phyloP scores from a whole-genome alignment of 1,140 invertebrate genomes.

The Zaprionus capensis region DNA sequence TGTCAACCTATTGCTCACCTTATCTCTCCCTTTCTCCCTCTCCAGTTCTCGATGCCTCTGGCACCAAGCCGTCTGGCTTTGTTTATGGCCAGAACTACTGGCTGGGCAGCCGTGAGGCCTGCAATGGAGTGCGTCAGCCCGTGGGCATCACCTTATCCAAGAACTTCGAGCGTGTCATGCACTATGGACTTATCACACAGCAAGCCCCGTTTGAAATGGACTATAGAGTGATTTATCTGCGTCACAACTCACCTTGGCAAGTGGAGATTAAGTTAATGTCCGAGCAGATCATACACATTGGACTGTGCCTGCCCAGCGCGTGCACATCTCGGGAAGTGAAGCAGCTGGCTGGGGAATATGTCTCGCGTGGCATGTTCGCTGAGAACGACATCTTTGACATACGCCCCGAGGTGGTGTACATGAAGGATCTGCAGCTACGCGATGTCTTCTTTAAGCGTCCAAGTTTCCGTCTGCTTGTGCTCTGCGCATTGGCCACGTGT shows the following conservation, averaged over 20 bases:
- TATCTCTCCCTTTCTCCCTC: not conserved
- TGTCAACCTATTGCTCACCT: not conserved
- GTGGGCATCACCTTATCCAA: constrained; percentile 78
- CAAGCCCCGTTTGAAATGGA: constrained; percentile 79
- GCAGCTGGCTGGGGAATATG: constrained; percentile 64
- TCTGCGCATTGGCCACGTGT: constrained; percentile 58
- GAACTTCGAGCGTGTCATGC: constrained; percentile 80
- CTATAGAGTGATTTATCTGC: constrained; percentile 76
- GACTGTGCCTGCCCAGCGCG: constrained; percentile 75
- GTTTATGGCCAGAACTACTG: constrained; percentile 83
- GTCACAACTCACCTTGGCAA: constrained; percentile 83
- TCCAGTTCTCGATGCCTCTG: constrained; percentile 81
- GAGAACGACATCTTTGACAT: constrained; percentile 80
- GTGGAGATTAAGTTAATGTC: constrained; percentile 83
- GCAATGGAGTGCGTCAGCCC: constrained; percentile 68
- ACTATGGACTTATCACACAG: constrained; percentile 75
- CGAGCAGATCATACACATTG: constrained; percentile 82
- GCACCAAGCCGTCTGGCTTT: constrained; percentile 76
- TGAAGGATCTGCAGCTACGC: constrained; percentile 79
- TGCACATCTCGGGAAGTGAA: constrained; percentile 69
- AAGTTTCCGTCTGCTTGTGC: constrained; percentile 70
- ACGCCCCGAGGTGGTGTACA: constrained; percentile 72
- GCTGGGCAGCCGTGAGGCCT: constrained; percentile 80
- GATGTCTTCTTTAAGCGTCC: constrained; percentile 68
- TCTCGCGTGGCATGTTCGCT: constrained; percentile 57